Base-by-base conservation (phyloP, 2,797 vertebrate genomes). In the Rallus crepitans region DNA sequence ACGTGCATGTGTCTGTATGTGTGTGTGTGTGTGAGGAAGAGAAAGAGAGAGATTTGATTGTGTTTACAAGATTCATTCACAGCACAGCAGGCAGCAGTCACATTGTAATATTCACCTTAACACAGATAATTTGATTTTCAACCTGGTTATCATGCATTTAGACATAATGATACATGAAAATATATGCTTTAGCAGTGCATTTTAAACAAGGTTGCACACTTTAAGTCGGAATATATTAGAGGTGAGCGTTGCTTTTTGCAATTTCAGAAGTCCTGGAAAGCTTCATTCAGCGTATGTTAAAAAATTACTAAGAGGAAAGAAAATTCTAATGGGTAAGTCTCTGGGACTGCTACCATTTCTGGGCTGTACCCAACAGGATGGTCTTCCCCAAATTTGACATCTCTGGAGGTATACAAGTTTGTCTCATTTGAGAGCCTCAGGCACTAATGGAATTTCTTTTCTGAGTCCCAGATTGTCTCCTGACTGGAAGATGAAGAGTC, bases 61-160 rank as follows among this genome's bases (percentile, higher is more conserved):
- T 99, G 98, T 99, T 99, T 99, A 98, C 98, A 98, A 97, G 97
- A 98, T 97, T 98, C 98, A 98, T 99, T 99, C 97, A 68, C 98
- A 97, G 97, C 98, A 98, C 99, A 98, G 99, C 98, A 98, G 99
- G 98, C 97, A 98, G 97, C 70, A 97, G 97, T 98, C 98, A 97
- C 98, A 98, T 98, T 97, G 97, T 97, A 96, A 98, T 98, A 98
- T 97, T 96, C 98, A 97, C 96, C 97, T 97, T 98, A 98, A 98
- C 96, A 92, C 69, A 98, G 98, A 98, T 99, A 99, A 99, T 99
- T 99, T 99, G 98, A 98, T 99, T 98, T 98, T 98, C 98, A 98
- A 94, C 98, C 97, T 98, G 96, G 97, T 98, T 98, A 98, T 98
- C 98, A 93, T 97, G 90, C 97, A 93, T 98, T 97, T 92, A 98